phyloP scores from a whole-genome alignment of 2,797 vertebrate genomes.

The Aythya fuligula region DNA sequence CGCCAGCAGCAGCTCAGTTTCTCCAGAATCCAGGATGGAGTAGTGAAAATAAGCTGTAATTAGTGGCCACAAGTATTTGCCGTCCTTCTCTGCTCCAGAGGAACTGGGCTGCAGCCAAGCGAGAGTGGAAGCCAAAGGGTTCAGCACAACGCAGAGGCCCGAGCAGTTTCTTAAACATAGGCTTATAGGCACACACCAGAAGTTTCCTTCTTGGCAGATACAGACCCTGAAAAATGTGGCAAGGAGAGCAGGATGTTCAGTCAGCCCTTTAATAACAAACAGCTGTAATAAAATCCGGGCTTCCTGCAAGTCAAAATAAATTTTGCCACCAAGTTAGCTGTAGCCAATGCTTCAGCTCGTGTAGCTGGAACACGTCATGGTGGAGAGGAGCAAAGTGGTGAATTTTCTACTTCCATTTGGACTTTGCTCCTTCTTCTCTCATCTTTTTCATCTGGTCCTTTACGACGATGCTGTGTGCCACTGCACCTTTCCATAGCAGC shows the following conservation, averaged over 20 bases:
- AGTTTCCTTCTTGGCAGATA: conserved; percentile 37
- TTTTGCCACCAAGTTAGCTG: neutral
- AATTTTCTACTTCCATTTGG: neutral
- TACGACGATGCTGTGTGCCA: accelerated
- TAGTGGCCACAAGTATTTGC: neutral
- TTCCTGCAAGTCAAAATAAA: conserved; percentile 20
- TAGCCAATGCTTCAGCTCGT: neutral
- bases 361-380: neutral
- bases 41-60: neutral
- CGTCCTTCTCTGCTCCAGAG: neutral
- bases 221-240: conserved; percentile 27
- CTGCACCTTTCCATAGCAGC: neutral
- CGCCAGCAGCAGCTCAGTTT: neutral
- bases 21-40: neutral
- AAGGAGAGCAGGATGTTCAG: conserved; percentile 27
- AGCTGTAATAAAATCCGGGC: neutral
- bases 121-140: neutral
- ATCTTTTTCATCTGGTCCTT: neutral
- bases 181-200: conserved; percentile 10
- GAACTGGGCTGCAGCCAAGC: neutral
- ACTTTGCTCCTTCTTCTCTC: neutral
- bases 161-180: conserved; percentile 23
- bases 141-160: neutral
- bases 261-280: conserved; percentile 46
- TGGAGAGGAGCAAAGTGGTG: neutral